Evolutionary conservation across 2,888 invertebrate genomes (phyloP), one percentile per base, ranked within the genome.

Genomic region (Julus scanicus): DNA sequence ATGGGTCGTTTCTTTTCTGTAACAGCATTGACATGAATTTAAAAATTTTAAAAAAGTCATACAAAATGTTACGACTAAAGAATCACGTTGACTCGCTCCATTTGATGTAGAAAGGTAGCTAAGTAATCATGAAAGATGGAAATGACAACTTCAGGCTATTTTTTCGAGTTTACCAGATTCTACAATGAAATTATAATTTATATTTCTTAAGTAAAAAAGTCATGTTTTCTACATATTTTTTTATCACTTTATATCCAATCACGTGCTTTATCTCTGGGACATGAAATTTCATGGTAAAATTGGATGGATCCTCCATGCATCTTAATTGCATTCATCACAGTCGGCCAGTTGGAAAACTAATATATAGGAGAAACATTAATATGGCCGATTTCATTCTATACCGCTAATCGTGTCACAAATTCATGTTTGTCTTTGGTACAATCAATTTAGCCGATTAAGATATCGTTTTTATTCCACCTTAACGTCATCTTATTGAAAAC

Each of bases 21-120:
- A 80, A 80, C 80, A 80, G 37, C 80, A 80, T 80, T 80, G 80
- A 80, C 80, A 80, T 20, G 80, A 80, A 80, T 80, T 80, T 80
- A 8, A 80, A 80, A 37, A 57, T 29, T 9, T 2, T 13, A 80
- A 11, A 80, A 80, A 80, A 80, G 13, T 13, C 2, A 44, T 44
- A 44, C 8, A 29, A 80, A 80, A 80, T 80, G 53, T 71, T 6
- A 71, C 11, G 15, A 80, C 80, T 37, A 80, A 80, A 80, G 37
- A 80, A 80, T 80, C 13, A 37, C 2, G 9, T 9, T 71, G 29
- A 20, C 71, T 6, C 17, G 63, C 71, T n/a, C 15, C 5, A 5
- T 0, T 71, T 6, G 71, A 9, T 20, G n/a, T 71, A 29, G 20
- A 80, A 80, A 80, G 5, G 5, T 44, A 44, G 44, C 44, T 44